Evolutionary conservation across 2,113 vertebrate genomes (phyloP).

Genomic region (Bos indicus): DNA sequence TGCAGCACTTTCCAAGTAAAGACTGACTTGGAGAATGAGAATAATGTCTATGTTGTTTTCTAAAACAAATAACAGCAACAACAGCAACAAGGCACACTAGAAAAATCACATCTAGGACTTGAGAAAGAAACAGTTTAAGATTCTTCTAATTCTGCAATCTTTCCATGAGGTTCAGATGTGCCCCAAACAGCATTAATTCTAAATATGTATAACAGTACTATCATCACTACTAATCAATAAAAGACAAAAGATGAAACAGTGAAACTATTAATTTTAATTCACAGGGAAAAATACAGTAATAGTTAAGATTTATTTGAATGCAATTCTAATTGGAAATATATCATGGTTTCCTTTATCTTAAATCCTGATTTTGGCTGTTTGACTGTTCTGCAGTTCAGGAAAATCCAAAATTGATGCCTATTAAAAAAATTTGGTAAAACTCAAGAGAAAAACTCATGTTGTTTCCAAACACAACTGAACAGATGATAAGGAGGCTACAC

Average conservation of each 20-base stretch:
- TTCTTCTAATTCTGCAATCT: background rate
- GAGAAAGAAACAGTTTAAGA: background rate
- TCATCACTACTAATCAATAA: background rate
- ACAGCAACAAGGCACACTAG: background rate
- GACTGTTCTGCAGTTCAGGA: background rate
- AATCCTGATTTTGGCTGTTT: background rate
- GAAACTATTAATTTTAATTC: background rate
- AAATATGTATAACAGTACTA: background rate
- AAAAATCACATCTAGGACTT: background rate
- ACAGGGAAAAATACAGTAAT: background rate
- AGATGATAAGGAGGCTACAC: background rate
- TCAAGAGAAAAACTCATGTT: background rate
- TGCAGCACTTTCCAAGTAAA: background rate
- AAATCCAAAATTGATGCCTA: background rate
- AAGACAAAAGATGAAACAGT: background rate
- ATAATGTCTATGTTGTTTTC: background rate
- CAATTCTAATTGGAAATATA: background rate
- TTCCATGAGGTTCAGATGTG: background rate
- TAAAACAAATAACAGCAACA: background rate
- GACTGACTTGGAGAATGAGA: background rate
- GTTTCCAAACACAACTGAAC: background rate
- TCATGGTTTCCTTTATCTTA: slow-evolving; percentile 25
- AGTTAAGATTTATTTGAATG: background rate
- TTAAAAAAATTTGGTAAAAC: background rate
- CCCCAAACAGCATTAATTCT: background rate